Evolutionary conservation across 2,113 vertebrate genomes (phyloP).

Genomic region (Quiscalus mexicanus): DNA sequence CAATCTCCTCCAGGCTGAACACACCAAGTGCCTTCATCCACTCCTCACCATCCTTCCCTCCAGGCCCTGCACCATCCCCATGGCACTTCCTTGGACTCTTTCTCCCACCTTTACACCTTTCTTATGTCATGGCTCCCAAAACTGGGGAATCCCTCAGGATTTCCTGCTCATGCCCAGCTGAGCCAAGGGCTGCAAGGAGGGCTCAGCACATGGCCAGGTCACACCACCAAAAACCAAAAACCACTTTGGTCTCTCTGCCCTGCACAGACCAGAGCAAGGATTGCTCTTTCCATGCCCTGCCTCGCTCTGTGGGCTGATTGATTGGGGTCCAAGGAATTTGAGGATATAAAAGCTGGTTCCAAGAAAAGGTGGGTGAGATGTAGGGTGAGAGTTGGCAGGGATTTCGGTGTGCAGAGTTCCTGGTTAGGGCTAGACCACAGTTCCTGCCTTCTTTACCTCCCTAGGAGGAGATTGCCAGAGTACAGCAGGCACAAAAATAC

Average conservation of each 20-base stretch:
- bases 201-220: background rate
- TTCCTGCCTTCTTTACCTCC: background rate
- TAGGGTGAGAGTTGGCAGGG: background rate
- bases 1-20: background rate
- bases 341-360: background rate
- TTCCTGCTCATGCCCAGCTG: background rate
- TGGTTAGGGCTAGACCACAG: background rate
- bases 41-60: background rate
- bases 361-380: background rate
- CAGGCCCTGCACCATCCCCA: background rate
- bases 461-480: background rate
- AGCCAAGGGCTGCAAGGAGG: background rate
- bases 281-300: background rate
- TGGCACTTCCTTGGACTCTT: background rate
- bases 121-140: background rate
- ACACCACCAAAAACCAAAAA: background rate
- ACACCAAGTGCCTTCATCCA: background rate
- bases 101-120: background rate
- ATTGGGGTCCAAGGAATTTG: background rate
- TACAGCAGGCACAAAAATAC: background rate
- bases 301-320: background rate
- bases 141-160: too few species aligned
- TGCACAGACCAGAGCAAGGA: background rate
- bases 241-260: background rate
- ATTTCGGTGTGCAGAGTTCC: background rate